phyloP scores from a whole-genome alignment of 23 tunicate species.

The Diplosoma virens region DNA sequence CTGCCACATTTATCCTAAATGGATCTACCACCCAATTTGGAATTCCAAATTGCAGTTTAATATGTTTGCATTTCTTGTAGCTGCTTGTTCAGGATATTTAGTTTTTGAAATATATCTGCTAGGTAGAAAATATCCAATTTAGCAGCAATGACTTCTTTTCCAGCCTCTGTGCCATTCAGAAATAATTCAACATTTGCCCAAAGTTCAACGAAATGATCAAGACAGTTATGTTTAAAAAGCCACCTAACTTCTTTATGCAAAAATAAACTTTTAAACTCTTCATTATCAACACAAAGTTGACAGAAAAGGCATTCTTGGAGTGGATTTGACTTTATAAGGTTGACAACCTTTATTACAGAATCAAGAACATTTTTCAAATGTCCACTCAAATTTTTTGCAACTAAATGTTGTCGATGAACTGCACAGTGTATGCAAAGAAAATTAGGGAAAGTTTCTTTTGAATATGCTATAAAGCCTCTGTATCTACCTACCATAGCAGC shows the following conservation, averaged over 20 bases:
- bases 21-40: not conserved
- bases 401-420: conserved; percentile 11
- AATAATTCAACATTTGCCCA: not conserved
- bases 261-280: not conserved
- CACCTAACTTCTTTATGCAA: not conserved
- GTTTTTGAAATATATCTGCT: not conserved
- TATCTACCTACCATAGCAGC: not conserved
- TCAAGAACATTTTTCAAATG: not conserved
- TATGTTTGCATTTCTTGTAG: not conserved
- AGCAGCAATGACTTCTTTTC: not conserved
- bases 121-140: not conserved
- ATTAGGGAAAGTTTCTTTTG: not conserved
- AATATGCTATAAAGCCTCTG: not conserved
- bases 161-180: not conserved
- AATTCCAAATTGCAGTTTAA: not conserved
- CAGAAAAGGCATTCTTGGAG: not conserved
- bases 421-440: not conserved
- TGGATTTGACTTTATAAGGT: not conserved
- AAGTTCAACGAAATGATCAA: not conserved
- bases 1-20: not conserved
- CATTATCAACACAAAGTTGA: not conserved
- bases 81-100: not conserved
- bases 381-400: not conserved
- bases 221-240: not conserved
- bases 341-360: not conserved